phyloP scores from a whole-genome alignment of 2,797 vertebrate genomes.

The Notamacropus eugenii region DNA sequence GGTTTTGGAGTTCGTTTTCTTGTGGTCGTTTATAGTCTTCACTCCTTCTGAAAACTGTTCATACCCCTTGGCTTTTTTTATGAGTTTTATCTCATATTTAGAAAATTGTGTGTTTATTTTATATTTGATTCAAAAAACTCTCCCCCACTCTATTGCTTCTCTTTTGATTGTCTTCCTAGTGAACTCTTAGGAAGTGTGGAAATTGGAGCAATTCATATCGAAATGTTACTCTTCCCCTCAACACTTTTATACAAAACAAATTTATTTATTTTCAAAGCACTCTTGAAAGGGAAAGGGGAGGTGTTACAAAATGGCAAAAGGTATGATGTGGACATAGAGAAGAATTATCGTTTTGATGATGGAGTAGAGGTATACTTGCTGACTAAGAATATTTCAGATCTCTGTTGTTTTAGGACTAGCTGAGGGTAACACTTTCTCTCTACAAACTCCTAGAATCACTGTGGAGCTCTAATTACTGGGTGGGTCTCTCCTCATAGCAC shows the following conservation, averaged over 20 bases:
- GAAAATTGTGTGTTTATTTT: neutral
- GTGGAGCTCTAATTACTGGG: neutral
- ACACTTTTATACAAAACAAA: neutral
- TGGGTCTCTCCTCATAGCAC: neutral
- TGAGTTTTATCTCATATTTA: neutral
- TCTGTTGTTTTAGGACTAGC: neutral
- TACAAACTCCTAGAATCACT: conserved; percentile 20
- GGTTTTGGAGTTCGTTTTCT: neutral
- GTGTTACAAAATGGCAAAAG: neutral
- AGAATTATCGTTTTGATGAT: neutral
- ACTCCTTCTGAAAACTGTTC: neutral
- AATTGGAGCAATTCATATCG: neutral
- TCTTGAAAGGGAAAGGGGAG: neutral
- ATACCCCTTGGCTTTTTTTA: neutral
- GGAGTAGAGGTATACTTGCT: neutral
- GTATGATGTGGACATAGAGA: neutral
- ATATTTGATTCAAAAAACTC: neutral
- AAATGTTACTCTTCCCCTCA: neutral
- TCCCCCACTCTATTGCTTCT: neutral
- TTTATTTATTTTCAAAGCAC: neutral
- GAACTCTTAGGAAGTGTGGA: neutral
- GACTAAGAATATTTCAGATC: neutral
- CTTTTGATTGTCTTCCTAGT: neutral
- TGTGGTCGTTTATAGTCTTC: neutral
- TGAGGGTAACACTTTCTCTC: neutral